Evolutionary conservation across 2,888 invertebrate genomes (phyloP).

Genomic region (Thera britannica): DNA sequence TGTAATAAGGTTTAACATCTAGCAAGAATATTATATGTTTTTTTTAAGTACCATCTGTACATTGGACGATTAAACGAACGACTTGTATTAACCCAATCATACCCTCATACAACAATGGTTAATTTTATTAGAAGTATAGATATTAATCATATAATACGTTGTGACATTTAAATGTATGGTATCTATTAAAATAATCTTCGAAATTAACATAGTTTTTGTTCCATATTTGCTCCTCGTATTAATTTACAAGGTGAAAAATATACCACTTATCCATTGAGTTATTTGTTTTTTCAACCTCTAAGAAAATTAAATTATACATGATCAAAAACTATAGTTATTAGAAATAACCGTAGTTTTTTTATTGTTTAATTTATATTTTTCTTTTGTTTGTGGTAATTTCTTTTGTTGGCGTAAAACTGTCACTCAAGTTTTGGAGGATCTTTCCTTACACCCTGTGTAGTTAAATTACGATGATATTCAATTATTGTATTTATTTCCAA

Average conservation of each 20-base stretch:
- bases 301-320: too few relatives aligned
- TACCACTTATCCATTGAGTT: too few relatives aligned
- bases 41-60: background rate
- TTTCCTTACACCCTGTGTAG: background rate
- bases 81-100: slow-evolving; percentile 16
- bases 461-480: background rate
- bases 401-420: too few relatives aligned
- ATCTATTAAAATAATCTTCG: slow-evolving; percentile 10
- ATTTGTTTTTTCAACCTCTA: too few relatives aligned
- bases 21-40: background rate
- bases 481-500: background rate
- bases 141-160: slow-evolving; percentile 10
- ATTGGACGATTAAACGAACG: slow-evolving; percentile 12
- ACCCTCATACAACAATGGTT: slow-evolving; percentile 11
- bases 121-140: slow-evolving; percentile 9
- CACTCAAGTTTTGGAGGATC: too few relatives aligned
- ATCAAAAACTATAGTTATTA: too few relatives aligned
- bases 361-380: too few relatives aligned
- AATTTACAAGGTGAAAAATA: background rate
- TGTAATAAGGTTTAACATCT: background rate
- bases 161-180: slow-evolving; percentile 15
- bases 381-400: too few relatives aligned
- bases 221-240: background rate
- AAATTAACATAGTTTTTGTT: slow-evolving; percentile 3
- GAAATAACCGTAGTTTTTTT: too few relatives aligned